Base-by-base conservation (phyloP, 2,113 vertebrate genomes). In the Ageneiosus marmoratus region DNA sequence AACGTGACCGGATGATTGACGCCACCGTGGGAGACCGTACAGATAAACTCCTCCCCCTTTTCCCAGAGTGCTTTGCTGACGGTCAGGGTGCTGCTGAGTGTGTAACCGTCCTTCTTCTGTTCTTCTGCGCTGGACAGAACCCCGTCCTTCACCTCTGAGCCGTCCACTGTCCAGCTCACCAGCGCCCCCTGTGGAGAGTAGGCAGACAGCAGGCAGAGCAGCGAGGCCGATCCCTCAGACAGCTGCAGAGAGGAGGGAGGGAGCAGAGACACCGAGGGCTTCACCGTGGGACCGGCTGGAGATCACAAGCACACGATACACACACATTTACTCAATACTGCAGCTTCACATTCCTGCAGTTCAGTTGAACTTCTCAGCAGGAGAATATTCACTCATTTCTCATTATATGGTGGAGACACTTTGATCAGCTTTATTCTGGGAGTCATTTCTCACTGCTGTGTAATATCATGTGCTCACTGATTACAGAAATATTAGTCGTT, bases 11-110 rank as follows among this genome's bases (percentile, higher is more conserved):
- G 48, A 41, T 84, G 76, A 46, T 3, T 82, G 77, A 75, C 60
- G 27, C 44, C 82, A 37, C 79, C 60, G 80, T 90, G 89, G 70
- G 78, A 79, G 58, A 89, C 87, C 60, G 5, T 86, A 79, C 89
- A 90, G 83, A 78, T 72, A 82, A 79, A 53, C 37, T 16, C 22
- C 55, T 81, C 32, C 11, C 15, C 46, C 16, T n/a, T 4, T 82
- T 77, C 86, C 88, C 87, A 89, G 75, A 50, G 37, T 63, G 79
- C 84, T 85, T 58, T 51, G 81, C 79, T 87, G 50, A 82, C 51
- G 27, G 80, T 85, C 81, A 90, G 84, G 83, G 70, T 85, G 81
- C 88, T 89, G 84, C 85, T 86, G 83, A 82, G 85, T 83, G 86
- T 86, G 88, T 87, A 87, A 32, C 65, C 80, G 50, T 86, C 84